Percentiles rank a stretch among this genome's conserved stretches.
Evolutionary conservation across 2,113 vertebrate species (phyloP).

Genomic region (Laterallus jamaicensis): DNA sequence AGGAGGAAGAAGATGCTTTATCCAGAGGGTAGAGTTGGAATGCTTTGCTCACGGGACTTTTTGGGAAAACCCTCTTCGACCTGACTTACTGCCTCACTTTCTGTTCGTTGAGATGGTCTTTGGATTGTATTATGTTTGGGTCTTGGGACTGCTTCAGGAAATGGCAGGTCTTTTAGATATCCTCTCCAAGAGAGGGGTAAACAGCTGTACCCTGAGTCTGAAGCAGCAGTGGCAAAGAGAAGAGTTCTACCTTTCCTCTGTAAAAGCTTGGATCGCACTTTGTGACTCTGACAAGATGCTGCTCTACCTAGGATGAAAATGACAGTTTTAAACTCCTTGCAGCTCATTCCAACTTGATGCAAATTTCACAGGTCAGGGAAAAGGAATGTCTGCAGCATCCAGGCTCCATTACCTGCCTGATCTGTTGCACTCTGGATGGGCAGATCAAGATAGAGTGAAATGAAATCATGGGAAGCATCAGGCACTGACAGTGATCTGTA

Average conservation of each 20-base stretch:
- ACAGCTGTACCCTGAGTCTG: neutral
- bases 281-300: neutral
- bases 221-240: neutral
- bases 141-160: neutral
- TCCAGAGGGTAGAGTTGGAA: neutral
- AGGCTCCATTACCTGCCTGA: neutral
- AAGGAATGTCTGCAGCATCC: neutral
- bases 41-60: neutral
- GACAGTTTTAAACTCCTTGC: neutral
- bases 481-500: neutral
- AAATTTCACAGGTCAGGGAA: neutral
- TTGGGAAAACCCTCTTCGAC: neutral
- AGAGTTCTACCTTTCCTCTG: neutral
- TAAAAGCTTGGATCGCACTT: neutral
- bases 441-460: neutral
- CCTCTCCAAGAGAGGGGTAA: neutral
- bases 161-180: neutral
- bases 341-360: neutral
- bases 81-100: neutral
- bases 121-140: neutral
- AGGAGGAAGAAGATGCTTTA: neutral
- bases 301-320: neutral
- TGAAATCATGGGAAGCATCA: neutral
- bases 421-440: accelerated
- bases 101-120: neutral